Conservation (phyloP, 2,888 invertebrate genomes). For the Acleris sparsana region DNA sequence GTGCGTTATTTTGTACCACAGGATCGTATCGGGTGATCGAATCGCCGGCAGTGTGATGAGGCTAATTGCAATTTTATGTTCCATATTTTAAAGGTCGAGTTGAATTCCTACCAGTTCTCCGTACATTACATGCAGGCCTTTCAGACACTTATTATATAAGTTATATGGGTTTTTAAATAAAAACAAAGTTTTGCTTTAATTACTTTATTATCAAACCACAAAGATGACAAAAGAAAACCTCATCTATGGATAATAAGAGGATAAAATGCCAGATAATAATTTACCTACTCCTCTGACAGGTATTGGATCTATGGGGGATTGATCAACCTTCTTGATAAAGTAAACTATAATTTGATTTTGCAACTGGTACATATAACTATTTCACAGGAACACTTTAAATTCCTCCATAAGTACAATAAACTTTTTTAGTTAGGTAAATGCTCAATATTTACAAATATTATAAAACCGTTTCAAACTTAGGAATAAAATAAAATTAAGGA, state of each 20-base stretch:
- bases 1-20: no score
- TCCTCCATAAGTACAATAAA: background rate
- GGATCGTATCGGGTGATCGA: no score
- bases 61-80: no score
- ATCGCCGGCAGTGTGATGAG: no score
- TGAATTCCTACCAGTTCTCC: no score
- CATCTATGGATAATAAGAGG: constrained; percentile 71
- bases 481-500: background rate
- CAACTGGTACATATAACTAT: background rate
- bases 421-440: background rate
- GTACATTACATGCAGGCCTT: no score
- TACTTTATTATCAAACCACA: constrained; percentile 81
- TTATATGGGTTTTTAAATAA: background rate
- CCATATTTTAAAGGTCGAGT: no score
- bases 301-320: constrained; percentile 4
- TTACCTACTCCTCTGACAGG: constrained; percentile 19
- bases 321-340: constrained; percentile 2
- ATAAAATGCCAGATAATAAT: constrained; percentile 13
- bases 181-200: constrained; percentile 60
- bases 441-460: background rate
- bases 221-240: constrained; percentile 76
- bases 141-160: background rate
- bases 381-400: background rate
- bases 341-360: constrained; percentile 1
- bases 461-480: background rate